phyloP scores from a whole-genome alignment of 2,797 vertebrate species.

The Sciurus vulgaris region DNA sequence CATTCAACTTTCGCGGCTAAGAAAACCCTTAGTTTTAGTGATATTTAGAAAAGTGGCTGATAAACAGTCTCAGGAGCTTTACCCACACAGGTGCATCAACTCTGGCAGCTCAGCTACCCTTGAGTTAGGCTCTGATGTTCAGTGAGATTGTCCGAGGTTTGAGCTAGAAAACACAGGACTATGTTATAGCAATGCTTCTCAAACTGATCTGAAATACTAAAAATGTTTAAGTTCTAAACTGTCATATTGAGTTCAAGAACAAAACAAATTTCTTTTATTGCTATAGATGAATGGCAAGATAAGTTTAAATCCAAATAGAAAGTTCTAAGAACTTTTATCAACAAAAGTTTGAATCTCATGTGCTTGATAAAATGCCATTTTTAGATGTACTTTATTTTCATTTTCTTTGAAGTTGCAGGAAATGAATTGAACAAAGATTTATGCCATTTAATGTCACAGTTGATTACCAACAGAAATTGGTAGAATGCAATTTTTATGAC shows the following conservation, averaged over 20 bases:
- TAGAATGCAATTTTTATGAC: constrained; percentile 88
- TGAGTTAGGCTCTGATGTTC: neutral
- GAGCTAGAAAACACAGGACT: neutral
- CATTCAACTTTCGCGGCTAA: neutral
- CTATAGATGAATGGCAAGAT: neutral
- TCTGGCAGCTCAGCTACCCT: neutral
- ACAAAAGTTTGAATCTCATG: constrained; percentile 50
- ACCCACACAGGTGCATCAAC: too few species aligned
- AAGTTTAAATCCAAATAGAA: constrained; percentile 66
- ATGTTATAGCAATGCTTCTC: constrained; percentile 30
- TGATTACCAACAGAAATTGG: constrained; percentile 88
- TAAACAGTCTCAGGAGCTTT: neutral
- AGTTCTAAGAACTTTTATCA: constrained; percentile 59
- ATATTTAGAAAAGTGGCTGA: neutral
- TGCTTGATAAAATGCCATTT: constrained; percentile 75
- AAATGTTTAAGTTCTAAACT: neutral
- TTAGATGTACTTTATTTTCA: constrained; percentile 84
- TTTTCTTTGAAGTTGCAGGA: constrained; percentile 84
- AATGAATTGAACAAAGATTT: constrained; percentile 87
- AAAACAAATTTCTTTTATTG: constrained; percentile 57
- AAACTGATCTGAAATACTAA: neutral
- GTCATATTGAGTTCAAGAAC: neutral
- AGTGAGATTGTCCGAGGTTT: neutral
- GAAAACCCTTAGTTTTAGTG: neutral
- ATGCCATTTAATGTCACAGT: constrained; percentile 86